phyloP scores from a whole-genome alignment of 2,113 vertebrate species.

The Eleginops maclovinus region DNA sequence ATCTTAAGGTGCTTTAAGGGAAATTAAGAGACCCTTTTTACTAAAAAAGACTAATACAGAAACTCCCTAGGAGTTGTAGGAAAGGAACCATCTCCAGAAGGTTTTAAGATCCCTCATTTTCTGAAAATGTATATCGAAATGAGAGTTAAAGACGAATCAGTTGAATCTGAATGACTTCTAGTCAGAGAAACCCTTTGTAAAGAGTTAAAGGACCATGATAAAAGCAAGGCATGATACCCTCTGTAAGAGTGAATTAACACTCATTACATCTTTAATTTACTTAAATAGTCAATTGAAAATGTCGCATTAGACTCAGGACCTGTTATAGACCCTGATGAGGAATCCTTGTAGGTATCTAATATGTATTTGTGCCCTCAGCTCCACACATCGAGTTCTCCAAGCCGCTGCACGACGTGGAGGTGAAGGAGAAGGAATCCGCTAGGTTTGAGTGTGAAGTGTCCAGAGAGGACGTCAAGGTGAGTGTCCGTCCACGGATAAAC shows the following conservation, averaged over 20 bases:
- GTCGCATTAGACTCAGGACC: background rate
- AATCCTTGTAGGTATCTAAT: background rate
- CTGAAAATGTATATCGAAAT: background rate
- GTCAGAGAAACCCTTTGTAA: background rate
- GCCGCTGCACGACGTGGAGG: constrained; percentile 94
- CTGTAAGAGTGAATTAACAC: background rate
- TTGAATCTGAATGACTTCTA: background rate
- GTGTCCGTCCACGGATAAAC: background rate
- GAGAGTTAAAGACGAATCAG: background rate
- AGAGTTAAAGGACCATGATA: too few relatives aligned
- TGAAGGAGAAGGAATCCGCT: constrained; percentile 94
- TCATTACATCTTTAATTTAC: too few relatives aligned
- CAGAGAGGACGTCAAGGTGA: constrained; percentile 91
- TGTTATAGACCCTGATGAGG: too few relatives aligned
- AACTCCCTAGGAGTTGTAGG: background rate
- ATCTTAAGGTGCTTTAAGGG: background rate
- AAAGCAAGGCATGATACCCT: background rate
- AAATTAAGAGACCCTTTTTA: background rate
- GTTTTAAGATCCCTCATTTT: background rate
- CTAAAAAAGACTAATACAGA: background rate
- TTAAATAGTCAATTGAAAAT: too few relatives aligned
- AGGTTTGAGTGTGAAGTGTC: constrained; percentile 98
- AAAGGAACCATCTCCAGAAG: background rate
- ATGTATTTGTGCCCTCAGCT: constrained; percentile 77
- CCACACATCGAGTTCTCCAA: constrained; percentile 94